A percentile compares a stretch with the other conserved stretches of the same genome.
These are phyloP conservation scores for Eustalomyia histrio DNA, from an alignment of 2,888 invertebrate species.

Conservation along the genomic window DNA sequence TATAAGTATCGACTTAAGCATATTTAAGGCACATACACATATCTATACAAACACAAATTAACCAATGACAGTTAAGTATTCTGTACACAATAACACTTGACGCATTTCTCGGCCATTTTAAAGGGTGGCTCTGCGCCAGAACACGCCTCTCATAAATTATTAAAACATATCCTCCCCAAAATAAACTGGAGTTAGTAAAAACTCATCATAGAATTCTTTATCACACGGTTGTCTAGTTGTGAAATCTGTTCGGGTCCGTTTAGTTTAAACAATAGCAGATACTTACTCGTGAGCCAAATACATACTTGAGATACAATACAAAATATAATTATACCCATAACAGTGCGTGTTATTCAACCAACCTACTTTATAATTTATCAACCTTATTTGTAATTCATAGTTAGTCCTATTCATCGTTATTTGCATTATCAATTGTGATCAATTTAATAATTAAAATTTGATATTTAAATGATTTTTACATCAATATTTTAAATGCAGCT, in stretches of 20 bases:
- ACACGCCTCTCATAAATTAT: slow-evolving; percentile 77
- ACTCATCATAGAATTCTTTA: slow-evolving; percentile 79
- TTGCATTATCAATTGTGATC: slow-evolving; percentile 65
- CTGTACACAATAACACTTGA: slow-evolving; percentile 27
- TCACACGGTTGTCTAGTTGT: slow-evolving; percentile 79
- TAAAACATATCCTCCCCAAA: slow-evolving; percentile 75
- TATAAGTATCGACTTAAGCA: slow-evolving; percentile 62
- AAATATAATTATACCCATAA: slow-evolving; percentile 62
- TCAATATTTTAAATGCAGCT: background rate
- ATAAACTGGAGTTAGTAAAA: slow-evolving; percentile 75
- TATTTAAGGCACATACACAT: slow-evolving; percentile 3
- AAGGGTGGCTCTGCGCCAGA: slow-evolving; percentile 67
- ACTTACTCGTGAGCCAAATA: slow-evolving; percentile 62
- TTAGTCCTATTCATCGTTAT: slow-evolving; percentile 66
- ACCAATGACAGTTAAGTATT: slow-evolving; percentile 48
- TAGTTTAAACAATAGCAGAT: slow-evolving; percentile 71
- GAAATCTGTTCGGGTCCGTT: slow-evolving; percentile 79
- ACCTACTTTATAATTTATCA: slow-evolving; percentile 65
- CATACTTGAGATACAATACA: slow-evolving; percentile 61
- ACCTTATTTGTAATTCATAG: slow-evolving; percentile 64
- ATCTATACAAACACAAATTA: slow-evolving; percentile 13
- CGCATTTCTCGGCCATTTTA: slow-evolving; percentile 70
- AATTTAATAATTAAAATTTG: slow-evolving; percentile 57
- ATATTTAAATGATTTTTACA: slow-evolving; percentile 36
- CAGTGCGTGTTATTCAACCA: slow-evolving; percentile 63